Conservation (phyloP, 64 coral and sea anemone species). For the Porites australiensis region DNA sequence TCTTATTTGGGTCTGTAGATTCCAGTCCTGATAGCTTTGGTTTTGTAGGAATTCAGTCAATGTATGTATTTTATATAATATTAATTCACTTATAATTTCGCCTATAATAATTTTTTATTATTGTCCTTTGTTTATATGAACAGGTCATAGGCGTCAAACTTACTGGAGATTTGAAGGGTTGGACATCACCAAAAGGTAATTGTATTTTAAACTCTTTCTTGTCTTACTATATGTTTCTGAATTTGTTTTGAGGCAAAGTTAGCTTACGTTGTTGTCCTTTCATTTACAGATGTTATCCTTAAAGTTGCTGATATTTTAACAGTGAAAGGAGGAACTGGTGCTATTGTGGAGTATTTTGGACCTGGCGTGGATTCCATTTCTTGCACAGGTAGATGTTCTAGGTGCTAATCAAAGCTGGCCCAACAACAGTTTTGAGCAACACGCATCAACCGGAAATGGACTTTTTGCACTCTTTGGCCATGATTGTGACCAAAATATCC, state of each 20-base stretch:
- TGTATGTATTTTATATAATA: too few relatives aligned
- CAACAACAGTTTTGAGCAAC: too few relatives aligned
- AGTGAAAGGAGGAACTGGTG: slow-evolving; percentile 98
- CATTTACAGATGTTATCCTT: slow-evolving; percentile 89
- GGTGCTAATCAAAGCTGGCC: too few relatives aligned
- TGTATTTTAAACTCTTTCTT: background rate
- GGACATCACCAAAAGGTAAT: slow-evolving; percentile 96
- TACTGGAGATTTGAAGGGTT: slow-evolving; percentile 90
- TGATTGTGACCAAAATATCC: too few relatives aligned
- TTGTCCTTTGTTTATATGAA: background rate
- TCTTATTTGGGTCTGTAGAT: slow-evolving; percentile 56
- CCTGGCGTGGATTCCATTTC: slow-evolving; percentile 98
- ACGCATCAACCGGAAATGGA: too few relatives aligned
- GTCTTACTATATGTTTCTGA: background rate
- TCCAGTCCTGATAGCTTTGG: too few relatives aligned
- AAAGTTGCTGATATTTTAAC: slow-evolving; percentile 99
- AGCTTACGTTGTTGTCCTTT: background rate
- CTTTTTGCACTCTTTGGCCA: too few relatives aligned
- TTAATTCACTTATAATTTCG: too few relatives aligned
- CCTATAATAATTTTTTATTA: too few relatives aligned
- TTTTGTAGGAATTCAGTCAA: too few relatives aligned
- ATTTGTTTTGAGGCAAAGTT: background rate
- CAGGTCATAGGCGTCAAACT: slow-evolving; percentile 96
- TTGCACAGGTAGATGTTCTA: slow-evolving; percentile 81
- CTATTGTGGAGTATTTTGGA: slow-evolving; percentile 99